These are phyloP conservation scores for Dromaius novaehollandiae DNA, from an alignment of 2,113 vertebrate genomes.

Conservation along the genomic window DNA sequence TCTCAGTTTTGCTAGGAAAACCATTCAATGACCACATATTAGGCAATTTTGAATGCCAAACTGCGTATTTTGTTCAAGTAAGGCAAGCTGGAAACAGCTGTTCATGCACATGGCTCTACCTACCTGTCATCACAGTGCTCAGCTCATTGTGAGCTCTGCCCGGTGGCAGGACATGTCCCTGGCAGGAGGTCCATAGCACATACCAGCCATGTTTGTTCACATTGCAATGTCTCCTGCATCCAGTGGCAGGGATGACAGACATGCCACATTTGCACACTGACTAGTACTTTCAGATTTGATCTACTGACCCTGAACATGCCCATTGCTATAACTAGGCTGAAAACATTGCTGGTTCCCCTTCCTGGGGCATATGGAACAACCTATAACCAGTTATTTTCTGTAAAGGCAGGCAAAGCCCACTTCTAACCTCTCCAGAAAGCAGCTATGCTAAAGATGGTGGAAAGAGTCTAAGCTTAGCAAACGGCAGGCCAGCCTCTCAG, in stretches of 20 bases:
- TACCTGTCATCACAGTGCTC: background rate
- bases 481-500: background rate
- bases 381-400: background rate
- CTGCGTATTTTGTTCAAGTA: background rate
- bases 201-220: background rate
- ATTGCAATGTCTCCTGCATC: background rate
- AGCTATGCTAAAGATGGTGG: background rate
- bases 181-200: background rate
- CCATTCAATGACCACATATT: background rate
- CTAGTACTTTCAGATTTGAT: background rate
- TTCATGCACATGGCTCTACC: background rate
- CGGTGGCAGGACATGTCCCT: too few relatives aligned
- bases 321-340: background rate
- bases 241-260: background rate
- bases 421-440: background rate
- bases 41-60: background rate
- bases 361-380: background rate
- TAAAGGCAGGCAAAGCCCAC: background rate
- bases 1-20: background rate
- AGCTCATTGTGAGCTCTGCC: background rate
- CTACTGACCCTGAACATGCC: background rate
- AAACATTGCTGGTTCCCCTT: background rate
- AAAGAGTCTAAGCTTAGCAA: background rate
- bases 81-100: background rate
- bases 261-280: background rate